Evolutionary conservation across 2,797 vertebrate genomes (phyloP), one percentile per base, ranked within the genome.

Genomic region (Hapalemur alaotrensis): DNA sequence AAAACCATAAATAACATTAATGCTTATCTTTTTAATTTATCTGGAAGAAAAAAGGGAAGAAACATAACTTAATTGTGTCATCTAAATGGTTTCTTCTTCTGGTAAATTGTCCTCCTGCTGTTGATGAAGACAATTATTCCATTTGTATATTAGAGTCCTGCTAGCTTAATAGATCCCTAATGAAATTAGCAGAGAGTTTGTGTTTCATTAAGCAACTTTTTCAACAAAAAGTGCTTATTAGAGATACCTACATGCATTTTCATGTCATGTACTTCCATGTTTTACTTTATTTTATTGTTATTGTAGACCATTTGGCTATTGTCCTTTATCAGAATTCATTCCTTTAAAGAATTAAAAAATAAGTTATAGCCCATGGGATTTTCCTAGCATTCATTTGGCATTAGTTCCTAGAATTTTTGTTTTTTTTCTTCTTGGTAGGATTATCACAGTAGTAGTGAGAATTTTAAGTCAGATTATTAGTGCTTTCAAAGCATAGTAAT

Each of bases 11-110:
- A 95, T 95, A 97, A 95, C 83, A 28, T 85, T 95, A 97, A 96
- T 94, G 96, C 48, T 96, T 84, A 85, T 97, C 97, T 96, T 96
- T 91, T 94, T 88, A 91, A 91, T 97, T 97, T 98, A 97, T 96
- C 46, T 93, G 41, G 52, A 85, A 59, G 69, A 84, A 96, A 97
- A 97, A 95, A 54, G 79, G 80, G 84, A 96, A 97, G 81, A 96
- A 97, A 94, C 96, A 94, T 57, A 93, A 95, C 89, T 97, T 93
- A 98, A 97, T 96, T 88, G 93, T 96, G 80, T 46, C 76, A 83
- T 93, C 52, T 93, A 91, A 97, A 97, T 97, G 88, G 32, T 83
- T 96, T 96, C 35, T 96, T 80, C 38, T 93, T 95, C 82, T 96
- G 41, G 67, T 95, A 97, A 97, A 97, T 97, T 88, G 38, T 97